Percentiles rank a stretch among this genome's conserved stretches.
Evolutionary conservation across 2,113 vertebrate genomes (phyloP).

Genomic region (Bos taurus): DNA sequence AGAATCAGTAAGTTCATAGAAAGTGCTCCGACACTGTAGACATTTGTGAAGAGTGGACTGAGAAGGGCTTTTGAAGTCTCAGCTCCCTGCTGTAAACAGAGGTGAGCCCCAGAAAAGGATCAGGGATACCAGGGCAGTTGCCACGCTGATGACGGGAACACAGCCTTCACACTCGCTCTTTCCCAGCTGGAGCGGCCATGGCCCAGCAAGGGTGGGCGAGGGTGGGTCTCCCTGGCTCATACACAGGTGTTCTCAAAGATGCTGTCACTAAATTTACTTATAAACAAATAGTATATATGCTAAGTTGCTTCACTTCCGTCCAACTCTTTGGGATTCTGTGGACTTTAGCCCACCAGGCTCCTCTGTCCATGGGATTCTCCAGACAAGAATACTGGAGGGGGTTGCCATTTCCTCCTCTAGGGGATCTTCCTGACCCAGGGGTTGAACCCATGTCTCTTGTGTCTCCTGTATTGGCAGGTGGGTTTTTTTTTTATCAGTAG

Average conservation of each 20-base stretch:
- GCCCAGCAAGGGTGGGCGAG: neutral
- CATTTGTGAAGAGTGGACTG: neutral
- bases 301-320: neutral
- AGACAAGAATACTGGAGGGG: neutral
- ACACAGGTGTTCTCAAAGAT: neutral
- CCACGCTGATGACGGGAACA: rapidly evolving
- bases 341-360: neutral
- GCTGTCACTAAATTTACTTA: neutral
- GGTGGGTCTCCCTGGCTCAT: neutral
- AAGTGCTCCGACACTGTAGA: neutral
- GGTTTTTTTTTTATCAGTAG: too few species aligned
- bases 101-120: neutral
- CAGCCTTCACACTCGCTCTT: neutral
- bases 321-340: neutral
- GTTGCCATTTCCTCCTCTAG: neutral
- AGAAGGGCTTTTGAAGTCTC: neutral
- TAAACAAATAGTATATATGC: neutral
- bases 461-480: neutral
- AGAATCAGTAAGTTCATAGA: neutral
- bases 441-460: neutral
- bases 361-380: neutral
- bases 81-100: neutral
- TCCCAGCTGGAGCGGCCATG: neutral
- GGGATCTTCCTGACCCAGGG: neutral
- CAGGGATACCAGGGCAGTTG: neutral